phyloP scores from a whole-genome alignment of 2,888 invertebrate species.

The Ophonus ardosiacus region DNA sequence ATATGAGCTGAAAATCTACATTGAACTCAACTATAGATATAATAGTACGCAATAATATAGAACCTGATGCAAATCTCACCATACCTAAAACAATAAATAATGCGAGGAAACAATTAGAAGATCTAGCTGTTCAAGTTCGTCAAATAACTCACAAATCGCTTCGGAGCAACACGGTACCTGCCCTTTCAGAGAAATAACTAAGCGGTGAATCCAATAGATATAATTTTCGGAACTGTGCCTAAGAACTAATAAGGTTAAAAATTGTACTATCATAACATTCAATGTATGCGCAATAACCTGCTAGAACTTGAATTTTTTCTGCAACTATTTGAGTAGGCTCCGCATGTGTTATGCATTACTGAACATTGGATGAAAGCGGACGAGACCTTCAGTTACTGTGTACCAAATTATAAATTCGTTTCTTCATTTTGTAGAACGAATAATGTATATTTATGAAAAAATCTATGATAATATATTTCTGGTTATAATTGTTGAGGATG shows the following conservation, averaged over 20 bases:
- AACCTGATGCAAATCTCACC: not conserved
- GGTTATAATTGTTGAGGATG: not conserved
- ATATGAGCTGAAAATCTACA: not conserved
- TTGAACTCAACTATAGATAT: not conserved
- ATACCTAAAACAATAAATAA: not conserved
- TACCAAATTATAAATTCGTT: not conserved
- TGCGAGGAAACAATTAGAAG: not conserved
- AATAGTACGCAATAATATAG: not conserved
- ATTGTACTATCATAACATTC: not conserved
- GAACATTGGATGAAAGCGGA: not conserved
- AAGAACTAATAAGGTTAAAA: not conserved
- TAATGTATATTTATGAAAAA: not conserved
- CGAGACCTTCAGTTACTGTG: not conserved
- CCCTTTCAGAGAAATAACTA: not conserved
- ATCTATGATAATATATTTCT: not conserved
- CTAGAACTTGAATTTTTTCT: not conserved
- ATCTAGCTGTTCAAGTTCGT: not conserved
- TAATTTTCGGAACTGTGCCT: not conserved
- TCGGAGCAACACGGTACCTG: not conserved
- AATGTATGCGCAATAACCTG: not conserved
- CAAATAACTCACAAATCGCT: not conserved
- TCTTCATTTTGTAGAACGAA: not conserved
- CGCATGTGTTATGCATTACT: not conserved
- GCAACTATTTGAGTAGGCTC: not conserved
- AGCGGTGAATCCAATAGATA: not conserved